Evolutionary conservation across 2,113 vertebrate species (phyloP).

Genomic region (Smithornis capensis): DNA sequence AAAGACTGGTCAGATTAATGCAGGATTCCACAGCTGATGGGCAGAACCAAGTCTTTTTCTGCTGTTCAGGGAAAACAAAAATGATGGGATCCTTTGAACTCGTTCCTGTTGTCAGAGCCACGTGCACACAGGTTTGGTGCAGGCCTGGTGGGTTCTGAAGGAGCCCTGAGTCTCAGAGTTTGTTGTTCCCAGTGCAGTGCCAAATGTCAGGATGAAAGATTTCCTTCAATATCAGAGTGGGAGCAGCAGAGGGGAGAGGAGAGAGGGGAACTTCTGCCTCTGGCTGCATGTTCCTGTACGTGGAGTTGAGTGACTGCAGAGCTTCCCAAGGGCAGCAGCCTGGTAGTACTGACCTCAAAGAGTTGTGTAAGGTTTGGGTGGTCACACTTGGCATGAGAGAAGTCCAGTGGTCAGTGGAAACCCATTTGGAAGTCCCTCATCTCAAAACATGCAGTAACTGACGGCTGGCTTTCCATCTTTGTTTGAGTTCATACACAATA

Average conservation of each 20-base stretch:
- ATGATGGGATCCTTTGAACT: not conserved
- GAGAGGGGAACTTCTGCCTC: not conserved
- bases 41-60: not conserved
- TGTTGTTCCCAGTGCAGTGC: not conserved
- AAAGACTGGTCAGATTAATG: not conserved
- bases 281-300: accelerated
- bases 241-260: not conserved
- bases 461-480: not conserved
- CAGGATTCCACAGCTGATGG: not conserved
- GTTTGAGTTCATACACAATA: not conserved
- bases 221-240: not conserved
- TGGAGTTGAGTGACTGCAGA: not conserved
- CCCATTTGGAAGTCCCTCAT: not conserved
- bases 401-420: not conserved
- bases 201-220: not conserved
- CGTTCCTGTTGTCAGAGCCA: not conserved
- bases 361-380: not conserved
- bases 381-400: not conserved
- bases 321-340: not conserved
- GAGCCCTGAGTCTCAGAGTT: not conserved
- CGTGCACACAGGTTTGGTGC: not conserved
- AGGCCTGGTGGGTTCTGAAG: not conserved
- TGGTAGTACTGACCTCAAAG: not conserved
- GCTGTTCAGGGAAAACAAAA: not conserved
- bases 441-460: not conserved